Base-by-base conservation (phyloP, 2,113 vertebrate genomes). In the Melozone crissalis region DNA sequence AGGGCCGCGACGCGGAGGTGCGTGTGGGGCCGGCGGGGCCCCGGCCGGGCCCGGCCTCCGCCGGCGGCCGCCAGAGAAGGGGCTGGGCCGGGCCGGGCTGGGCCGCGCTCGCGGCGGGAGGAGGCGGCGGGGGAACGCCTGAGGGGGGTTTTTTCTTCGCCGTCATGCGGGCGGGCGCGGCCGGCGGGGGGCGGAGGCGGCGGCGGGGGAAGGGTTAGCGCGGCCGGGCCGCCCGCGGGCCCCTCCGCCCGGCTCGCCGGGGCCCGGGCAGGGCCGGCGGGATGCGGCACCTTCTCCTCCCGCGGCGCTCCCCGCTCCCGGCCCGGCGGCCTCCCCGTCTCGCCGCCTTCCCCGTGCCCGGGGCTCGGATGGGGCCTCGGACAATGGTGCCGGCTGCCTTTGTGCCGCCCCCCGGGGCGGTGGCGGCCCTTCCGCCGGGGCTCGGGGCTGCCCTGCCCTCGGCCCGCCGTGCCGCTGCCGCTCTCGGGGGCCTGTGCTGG, bases 351-450 rank as follows among this genome's bases (percentile, higher is more conserved):
- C 33, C 28, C 49, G 39, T n/a, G 63, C 20, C 47, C 51, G 58
- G 52, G 47, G 65, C 80, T 72, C 17, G 23, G 73, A 41, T 51
- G 77, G 41, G 89, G 68, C 18, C 58, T 41, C 75, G 93, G 77
- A 91, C 85, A 95, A 94, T 92, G 67, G 90, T 77, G 90, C 92
- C 15, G 90, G 75, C 66, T 14, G 71, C 87, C 78, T 86, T 93
- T 93, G 87, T 87, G 84, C 72, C 62, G 73, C 23, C 23, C 73
- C 65, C 43, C 63, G 5, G 71, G 87, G 81, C 59, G 65, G 84
- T 22, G 8, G 8, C 35, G 58, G 46, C 85, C 52, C 28, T 79
- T 78, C 66, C 69, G 55, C 83, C 39, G 76, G 52, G 52, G 23
- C 72, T 22, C 17, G 67, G 72, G 76, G 72, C 84, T 79, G 72